Conservation (phyloP, 2,113 vertebrate genomes). For the Heterocephalus glaber region DNA sequence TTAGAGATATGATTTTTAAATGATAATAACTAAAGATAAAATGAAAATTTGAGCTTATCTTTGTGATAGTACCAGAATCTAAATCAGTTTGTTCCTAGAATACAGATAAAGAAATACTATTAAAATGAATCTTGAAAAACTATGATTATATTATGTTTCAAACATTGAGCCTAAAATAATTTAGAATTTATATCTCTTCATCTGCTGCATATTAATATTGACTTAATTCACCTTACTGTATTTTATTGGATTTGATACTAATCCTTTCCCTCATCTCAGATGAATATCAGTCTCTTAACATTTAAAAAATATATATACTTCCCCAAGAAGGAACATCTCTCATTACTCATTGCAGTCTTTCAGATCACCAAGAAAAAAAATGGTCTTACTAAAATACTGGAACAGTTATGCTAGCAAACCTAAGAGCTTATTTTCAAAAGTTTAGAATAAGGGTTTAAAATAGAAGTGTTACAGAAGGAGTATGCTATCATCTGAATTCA, state of each 20-base stretch:
- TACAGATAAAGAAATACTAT: slow-evolving; percentile 62
- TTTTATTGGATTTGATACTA: slow-evolving; percentile 71
- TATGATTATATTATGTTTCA: slow-evolving; percentile 67
- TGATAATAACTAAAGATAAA: slow-evolving; percentile 48
- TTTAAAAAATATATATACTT: background rate
- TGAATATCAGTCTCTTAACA: slow-evolving; percentile 57
- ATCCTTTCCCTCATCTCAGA: slow-evolving; percentile 53
- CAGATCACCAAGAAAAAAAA: slow-evolving; percentile 10
- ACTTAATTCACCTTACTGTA: slow-evolving; percentile 23
- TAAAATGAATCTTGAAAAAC: slow-evolving; percentile 75
- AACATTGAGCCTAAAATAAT: slow-evolving; percentile 71
- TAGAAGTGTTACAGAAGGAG: background rate
- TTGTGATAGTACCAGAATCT: slow-evolving; percentile 53
- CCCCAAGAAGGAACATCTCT: background rate
- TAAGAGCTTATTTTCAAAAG: slow-evolving; percentile 38
- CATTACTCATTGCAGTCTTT: slow-evolving; percentile 6
- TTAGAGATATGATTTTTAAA: slow-evolving; percentile 5
- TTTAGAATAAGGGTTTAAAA: slow-evolving; percentile 31
- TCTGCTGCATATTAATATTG: slow-evolving; percentile 67
- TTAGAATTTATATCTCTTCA: slow-evolving; percentile 66
- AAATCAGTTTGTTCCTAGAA: slow-evolving; percentile 68
- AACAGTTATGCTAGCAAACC: slow-evolving; percentile 8
- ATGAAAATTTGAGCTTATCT: slow-evolving; percentile 51
- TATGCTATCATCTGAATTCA: slow-evolving; percentile 44
- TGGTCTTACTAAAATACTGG: background rate